Evolutionary conservation across 2,888 invertebrate genomes (phyloP), one percentile per base, ranked within the genome.

Genomic region (Habrosyne pyritoides): DNA sequence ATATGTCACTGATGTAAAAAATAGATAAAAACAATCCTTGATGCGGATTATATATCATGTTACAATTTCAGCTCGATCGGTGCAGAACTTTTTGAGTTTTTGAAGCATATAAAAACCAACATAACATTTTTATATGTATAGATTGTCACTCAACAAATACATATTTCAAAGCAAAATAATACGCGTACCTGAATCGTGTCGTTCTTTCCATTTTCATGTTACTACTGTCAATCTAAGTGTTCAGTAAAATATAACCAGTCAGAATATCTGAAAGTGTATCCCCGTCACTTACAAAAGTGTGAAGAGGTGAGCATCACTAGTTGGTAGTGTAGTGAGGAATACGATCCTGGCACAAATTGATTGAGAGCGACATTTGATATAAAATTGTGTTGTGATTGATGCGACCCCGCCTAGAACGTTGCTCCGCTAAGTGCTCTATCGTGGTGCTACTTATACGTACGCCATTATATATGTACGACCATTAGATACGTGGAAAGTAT

Each of bases 291-390:
- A 61, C 66, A 64, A 68, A 69, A 64, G 62, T 68, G 69, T 62
- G 64, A 75, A 79, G 73, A 79, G 75, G 80, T 80, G 79, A 73
- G 71, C 78, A 69, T 68, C 66, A 67, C 73, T 77, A 78, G 74
- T 73, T 66, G 68, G 72, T 64, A 77, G 81, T 80, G 69, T 84
- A 80, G 85, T 77, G 78, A 73, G 86, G 80, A 91, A 91, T 83
- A 85, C 86, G 91, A 91, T 89, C 87, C 84, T 69, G 75, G 81
- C 86, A 84, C 90, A 91, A 91, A 92, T 91, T 91, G 91, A 91
- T 92, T 91, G 91, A 91, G 83, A 91, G 89, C 89, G 91, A 91
- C 91, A 92, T 92, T 91, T 91, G 91, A 92, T 92, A 92, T 92
- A 91, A 92, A 91, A 91, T 89, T 89, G 91, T 89, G 90, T 87